Evolutionary conservation across 2,113 vertebrate genomes (phyloP).

Genomic region (Neolamprologus devosi): DNA sequence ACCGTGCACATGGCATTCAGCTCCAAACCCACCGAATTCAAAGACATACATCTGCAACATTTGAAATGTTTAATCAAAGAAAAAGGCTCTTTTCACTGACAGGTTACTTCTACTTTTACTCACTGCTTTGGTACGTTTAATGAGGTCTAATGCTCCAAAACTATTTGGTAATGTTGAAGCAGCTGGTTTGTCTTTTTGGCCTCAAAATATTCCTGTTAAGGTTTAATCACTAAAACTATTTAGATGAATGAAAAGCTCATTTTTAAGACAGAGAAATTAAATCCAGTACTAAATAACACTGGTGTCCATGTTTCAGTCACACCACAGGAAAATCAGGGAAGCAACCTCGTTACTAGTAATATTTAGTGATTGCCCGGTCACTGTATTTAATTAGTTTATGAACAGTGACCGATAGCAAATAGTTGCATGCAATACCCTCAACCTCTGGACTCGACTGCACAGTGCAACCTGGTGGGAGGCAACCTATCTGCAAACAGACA

Average conservation of each 20-base stretch:
- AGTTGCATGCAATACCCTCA: not conserved
- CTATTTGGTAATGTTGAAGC: not conserved
- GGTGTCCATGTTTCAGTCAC: not conserved
- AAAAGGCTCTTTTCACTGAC: not conserved
- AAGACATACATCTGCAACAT: not conserved
- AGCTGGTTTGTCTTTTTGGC: not conserved
- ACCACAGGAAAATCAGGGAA: not conserved
- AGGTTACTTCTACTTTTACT: not conserved
- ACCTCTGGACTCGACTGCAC: not conserved
- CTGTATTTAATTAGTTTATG: not conserved
- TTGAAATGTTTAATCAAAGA: not conserved
- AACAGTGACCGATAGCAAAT: not conserved
- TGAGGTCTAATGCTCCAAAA: not conserved
- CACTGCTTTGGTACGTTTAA: not conserved
- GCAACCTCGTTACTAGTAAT: rapidly evolving
- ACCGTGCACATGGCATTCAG: not conserved
- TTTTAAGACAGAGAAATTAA: not conserved
- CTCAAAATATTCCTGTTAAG: not conserved
- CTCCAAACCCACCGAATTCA: not conserved
- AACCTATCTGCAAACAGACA: not conserved
- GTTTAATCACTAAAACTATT: not conserved
- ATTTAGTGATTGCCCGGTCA: rapidly evolving
- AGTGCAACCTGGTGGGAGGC: not conserved
- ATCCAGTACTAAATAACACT: not conserved
- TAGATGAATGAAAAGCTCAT: not conserved